Evolutionary conservation across 2,113 vertebrate genomes (phyloP), one percentile per base, ranked within the genome.

Genomic region (Cebidichthys violaceus): DNA sequence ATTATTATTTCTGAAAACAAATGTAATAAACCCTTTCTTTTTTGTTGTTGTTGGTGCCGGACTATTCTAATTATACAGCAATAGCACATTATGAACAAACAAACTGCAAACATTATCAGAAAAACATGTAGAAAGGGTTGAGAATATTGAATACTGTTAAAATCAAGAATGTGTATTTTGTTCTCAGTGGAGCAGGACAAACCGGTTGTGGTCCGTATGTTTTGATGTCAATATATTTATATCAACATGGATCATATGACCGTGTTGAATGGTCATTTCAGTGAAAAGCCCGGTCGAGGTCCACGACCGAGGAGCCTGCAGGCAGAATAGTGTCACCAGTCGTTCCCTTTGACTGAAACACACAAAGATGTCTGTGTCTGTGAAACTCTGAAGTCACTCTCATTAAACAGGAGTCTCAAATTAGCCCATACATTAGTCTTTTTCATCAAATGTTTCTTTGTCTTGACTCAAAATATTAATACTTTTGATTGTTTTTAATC

Each of bases 21-120:
- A 59, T 83, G n/a, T 54, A 91, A 86, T 90, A 82, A 88, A 86
- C 20, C 20, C 74, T 87, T 67, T 82, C 60, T 57, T 72, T 70
- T 74, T 78, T 55, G 10, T 54, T 9, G 18, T 82, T 75, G 35
- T 81, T 74, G n/a, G 72, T 22, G 9, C 20, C 20, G 2, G 27
- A 60, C 50, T 82, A 3, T 62, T 79, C n/a, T 73, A 45, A 77
- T 77, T 77, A 54, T 15, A 64, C 11, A 75, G 35, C 15, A 1
- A 14, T 14, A 29, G 33, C n/a, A 41, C 65, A 43, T 64, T 24
- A 33, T 65, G 15, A 54, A 22, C 2, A 37, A 54, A 39, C 45
- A 37, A 13, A 54, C 31, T 37, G 31, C 33, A 31, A 31, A 35
- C 29, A 35, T 33, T n/a, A 61, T 59, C n/a, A 41, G 15, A 20